phyloP scores from a whole-genome alignment of 2,888 invertebrate genomes.

The Pheosia gnoma region DNA sequence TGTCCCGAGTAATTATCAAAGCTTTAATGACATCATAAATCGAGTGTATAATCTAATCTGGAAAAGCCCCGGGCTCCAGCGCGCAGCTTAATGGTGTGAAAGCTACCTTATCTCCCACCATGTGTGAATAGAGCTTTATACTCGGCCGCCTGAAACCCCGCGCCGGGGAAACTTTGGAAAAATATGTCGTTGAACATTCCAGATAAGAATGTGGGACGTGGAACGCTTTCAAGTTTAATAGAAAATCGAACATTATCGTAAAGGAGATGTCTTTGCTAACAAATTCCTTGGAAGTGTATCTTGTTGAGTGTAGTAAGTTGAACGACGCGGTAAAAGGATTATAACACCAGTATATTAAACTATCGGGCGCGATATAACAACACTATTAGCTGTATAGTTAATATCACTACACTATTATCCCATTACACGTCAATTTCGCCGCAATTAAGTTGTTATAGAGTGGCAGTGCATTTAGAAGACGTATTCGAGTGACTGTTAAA shows the following conservation, averaged over 20 bases:
- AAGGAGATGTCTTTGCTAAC: constrained; percentile 82
- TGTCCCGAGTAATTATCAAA: constrained; percentile 85
- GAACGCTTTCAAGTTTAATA: constrained; percentile 83
- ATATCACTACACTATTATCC: no score
- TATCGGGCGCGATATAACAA: constrained; percentile 13
- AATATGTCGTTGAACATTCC: constrained; percentile 82
- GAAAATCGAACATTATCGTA: constrained; percentile 85
- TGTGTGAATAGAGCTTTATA: constrained; percentile 85
- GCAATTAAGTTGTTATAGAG: constrained; percentile 20
- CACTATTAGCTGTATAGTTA: constrained; percentile 20
- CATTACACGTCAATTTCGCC: constrained; percentile 11
- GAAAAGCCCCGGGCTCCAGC: constrained; percentile 84
- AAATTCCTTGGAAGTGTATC: constrained; percentile 76
- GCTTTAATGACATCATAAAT: constrained; percentile 85
- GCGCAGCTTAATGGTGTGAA: constrained; percentile 84
- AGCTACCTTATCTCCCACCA: constrained; percentile 84
- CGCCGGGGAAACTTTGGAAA: constrained; percentile 83
- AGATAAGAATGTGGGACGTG: constrained; percentile 84
- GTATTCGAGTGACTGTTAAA: constrained; percentile 12
- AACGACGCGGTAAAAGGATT: constrained; percentile 40
- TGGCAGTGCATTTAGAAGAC: constrained; percentile 4
- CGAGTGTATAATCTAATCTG: constrained; percentile 85
- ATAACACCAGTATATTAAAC: constrained; percentile 25
- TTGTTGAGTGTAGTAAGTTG: constrained; percentile 52
- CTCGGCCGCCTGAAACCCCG: constrained; percentile 82